Evolutionary conservation across 2,888 invertebrate genomes (phyloP), one percentile per base, ranked within the genome.

Genomic region (Ochropacha duplaris): DNA sequence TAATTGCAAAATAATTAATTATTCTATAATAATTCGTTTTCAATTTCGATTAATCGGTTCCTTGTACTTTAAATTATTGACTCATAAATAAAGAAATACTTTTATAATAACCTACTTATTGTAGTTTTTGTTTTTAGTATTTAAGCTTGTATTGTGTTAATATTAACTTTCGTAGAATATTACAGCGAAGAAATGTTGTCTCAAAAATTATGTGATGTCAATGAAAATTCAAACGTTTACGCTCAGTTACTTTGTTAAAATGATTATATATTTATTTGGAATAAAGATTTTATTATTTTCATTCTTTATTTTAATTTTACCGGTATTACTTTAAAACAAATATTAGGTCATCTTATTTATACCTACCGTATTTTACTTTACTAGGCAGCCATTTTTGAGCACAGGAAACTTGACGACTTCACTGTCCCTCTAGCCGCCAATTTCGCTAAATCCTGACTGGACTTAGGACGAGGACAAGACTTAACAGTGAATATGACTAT

Each of bases 81-180:
- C 44, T 44, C 44, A 3, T 44, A 5, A 16, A 4, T 14, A 36
- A 36, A 14, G 36, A 36, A 14, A 36, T 2, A 14, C 36, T 14
- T n/a, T n/a, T n/a, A n/a, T n/a, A n/a, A 2, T 36, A 11, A 36
- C 36, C 57, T 62, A 68, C 52, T 56, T 57, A 60, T 67, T 58
- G 57, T 73, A 67, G 68, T 58, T 19, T 56, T 60, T 66, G 62
- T 69, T 69, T 67, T 71, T 74, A 73, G 61, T 64, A 44, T 60
- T 56, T 76, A 74, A 73, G 73, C 61, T 52, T 67, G 34, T 69
- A 63, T 60, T 50, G 57, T 73, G 66, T 66, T 59, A 72, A 44
- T 60, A 65, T 60, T 57, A 60, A 58, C 60, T 57, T 62, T 64
- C 61, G 50, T n/a, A 4, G 0, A 0, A n/a, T n/a, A n/a, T 44